Conservation (phyloP, 2,888 invertebrate species). For the Ornithoptera alexandrae region DNA sequence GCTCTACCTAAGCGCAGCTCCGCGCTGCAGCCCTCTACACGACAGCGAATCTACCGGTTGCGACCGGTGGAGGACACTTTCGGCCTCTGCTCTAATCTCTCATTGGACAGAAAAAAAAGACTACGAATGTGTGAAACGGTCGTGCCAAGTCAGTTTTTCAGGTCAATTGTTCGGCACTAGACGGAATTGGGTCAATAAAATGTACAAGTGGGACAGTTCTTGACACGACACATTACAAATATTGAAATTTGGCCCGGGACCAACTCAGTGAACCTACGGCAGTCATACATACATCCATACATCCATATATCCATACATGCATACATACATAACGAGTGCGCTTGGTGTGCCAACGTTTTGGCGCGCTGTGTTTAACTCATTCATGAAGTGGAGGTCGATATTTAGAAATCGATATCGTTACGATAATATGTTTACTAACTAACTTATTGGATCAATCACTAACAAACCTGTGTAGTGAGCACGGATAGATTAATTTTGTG, state of each 20-base stretch:
- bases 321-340: not conserved
- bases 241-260: conserved; percentile 27
- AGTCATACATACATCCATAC: not conserved
- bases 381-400: conserved; percentile 9
- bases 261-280: conserved; percentile 14
- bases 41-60: not conserved
- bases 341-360: not conserved
- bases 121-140: conserved; percentile 1
- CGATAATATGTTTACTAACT: too few relatives aligned
- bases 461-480: too few relatives aligned
- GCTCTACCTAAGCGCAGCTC: not conserved
- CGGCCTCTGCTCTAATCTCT: too few relatives aligned
- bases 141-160: not conserved
- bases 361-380: conserved; percentile 14
- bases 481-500: too few relatives aligned
- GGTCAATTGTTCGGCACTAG: conserved; percentile 20
- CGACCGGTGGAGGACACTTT: too few relatives aligned
- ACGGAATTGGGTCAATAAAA: conserved; percentile 25
- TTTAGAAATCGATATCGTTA: too few relatives aligned
- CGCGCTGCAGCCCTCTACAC: not conserved
- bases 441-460: too few relatives aligned
- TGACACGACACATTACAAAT: conserved; percentile 21
- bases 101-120: not conserved
- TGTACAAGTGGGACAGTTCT: conserved; percentile 19
- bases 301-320: too few relatives aligned